These are phyloP conservation scores for Lepeophtheirus salmonis DNA, from an alignment of 1,140 invertebrate species.

Conservation along the genomic window DNA sequence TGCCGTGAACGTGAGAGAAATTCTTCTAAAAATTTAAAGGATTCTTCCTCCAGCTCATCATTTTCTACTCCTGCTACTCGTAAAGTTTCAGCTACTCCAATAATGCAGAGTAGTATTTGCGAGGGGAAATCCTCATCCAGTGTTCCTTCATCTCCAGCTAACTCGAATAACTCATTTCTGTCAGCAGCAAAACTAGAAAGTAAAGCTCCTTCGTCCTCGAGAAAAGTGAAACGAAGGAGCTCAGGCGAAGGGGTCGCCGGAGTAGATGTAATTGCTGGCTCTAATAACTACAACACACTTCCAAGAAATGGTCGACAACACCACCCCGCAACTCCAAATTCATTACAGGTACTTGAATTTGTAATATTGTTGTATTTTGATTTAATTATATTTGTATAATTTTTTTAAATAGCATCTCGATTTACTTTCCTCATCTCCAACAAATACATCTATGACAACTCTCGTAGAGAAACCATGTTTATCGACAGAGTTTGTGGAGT, in stretches of 20 bases:
- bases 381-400: not conserved
- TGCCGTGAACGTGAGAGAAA: not conserved
- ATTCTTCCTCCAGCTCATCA: not conserved
- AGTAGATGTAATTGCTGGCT: not conserved
- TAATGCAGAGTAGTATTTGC: no score
- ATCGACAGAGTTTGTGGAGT: slow-evolving; percentile 10
- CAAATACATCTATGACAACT: not conserved
- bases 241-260: not conserved
- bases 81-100: no score
- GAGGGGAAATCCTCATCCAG: no score
- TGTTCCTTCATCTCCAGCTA: not conserved
- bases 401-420: not conserved
- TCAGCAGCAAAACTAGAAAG: no score
- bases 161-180: not conserved
- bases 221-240: not conserved
- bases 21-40: not conserved
- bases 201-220: not conserved
- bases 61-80: no score
- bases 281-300: not conserved
- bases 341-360: not conserved
- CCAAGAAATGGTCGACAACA: not conserved
- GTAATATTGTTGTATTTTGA: not conserved
- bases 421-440: not conserved
- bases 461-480: not conserved
- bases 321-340: not conserved